Evolutionary conservation across 2,888 invertebrate genomes (phyloP), one percentile per base, ranked within the genome.

Genomic region (Lagria hirta): DNA sequence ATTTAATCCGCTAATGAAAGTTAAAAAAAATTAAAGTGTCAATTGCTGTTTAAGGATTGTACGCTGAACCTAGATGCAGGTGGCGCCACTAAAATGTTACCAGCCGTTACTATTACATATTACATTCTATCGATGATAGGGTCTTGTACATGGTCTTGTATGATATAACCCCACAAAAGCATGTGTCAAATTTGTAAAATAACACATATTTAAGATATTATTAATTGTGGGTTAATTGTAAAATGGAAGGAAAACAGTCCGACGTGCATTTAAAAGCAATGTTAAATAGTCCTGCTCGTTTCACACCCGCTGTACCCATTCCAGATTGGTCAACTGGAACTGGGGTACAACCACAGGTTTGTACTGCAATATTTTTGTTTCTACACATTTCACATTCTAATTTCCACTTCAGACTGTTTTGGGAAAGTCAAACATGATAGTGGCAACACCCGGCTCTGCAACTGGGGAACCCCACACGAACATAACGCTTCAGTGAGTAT

Each of bases 381-480:
- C n/a, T n/a, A n/a, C n/a, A 10, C 27, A 32, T 24, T 3, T 14
- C 2, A 7, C 8, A 21, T 10, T 15, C 7, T 30, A 22, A 38
- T 21, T 34, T 27, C 22, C 35, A 36, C 43, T 38, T 10, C 23
- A 46, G 11, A 32, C 43, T 15, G 41, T 46, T 4, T 27, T 6
- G 4, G 13, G 22, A 15, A 38, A 26, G 11, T 20, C 33, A 6
- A 38, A 55, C 37, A 64, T 69, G 51, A 61, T 62, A 11, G 65
- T 69, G 8, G 52, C 62, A 17, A 69, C 66, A 27, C 68, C 69
- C 16, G 64, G 69, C 4, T 58, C 65, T 20, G 62, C 59, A 22
- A 45, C 62, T 14, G 68, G 68, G 3, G 80, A 81, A 58, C 79
- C 81, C 24, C 78, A 80, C 50, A 76, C 71, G 55, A 70, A 74